Evolutionary conservation across 1,140 invertebrate species (phyloP), one percentile per base, ranked within the genome.

Genomic region (Trichomalopsis sarcophagae): DNA sequence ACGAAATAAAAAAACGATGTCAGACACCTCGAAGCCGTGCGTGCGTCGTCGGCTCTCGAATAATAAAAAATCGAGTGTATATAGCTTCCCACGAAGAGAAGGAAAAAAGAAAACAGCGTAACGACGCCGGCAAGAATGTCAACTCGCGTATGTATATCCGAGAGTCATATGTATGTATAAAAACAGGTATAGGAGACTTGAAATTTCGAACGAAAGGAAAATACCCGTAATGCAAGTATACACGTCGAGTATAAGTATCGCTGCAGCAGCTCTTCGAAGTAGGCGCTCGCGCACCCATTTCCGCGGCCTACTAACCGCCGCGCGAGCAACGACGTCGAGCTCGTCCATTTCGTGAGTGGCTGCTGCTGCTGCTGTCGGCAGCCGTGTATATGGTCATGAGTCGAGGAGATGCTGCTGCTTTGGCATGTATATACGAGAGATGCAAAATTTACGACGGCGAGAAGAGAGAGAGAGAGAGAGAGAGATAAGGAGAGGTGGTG

Each of bases 161-260:
- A 33, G 33, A 33, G 33, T 33, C 33, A n/a, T n/a, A n/a, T n/a
- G 33, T 33, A 6, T 36, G 5, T 69, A 71, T n/a, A 33, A 23
- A 82, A 62, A 68, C 47, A 66, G 55, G 68, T 50, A 73, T 27
- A 27, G 27, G 27, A 11, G 9, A 81, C 23, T 50, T 21, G 84
- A 69, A 85, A 50, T 81, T 50, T 76, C 74, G 62, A 85, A 85
- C 80, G 84, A 85, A 85, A 85, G 84, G 84, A 85, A 81, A 81
- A 85, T 84, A 84, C 7, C 40, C 11, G 36, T 10, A n/a, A 14
- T 47, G 79, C 66, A 40, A 14, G 30, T 75, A 11, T 80, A 69
- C 5, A 62, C 13, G 47, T 23, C 11, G 30, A 13, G 10, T 27
- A 71, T n/a, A 27, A 27, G 27, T 27, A 27, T 27, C 33, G 33